phyloP scores from a whole-genome alignment of 2,797 vertebrate genomes.

The Iguana delicatissima region DNA sequence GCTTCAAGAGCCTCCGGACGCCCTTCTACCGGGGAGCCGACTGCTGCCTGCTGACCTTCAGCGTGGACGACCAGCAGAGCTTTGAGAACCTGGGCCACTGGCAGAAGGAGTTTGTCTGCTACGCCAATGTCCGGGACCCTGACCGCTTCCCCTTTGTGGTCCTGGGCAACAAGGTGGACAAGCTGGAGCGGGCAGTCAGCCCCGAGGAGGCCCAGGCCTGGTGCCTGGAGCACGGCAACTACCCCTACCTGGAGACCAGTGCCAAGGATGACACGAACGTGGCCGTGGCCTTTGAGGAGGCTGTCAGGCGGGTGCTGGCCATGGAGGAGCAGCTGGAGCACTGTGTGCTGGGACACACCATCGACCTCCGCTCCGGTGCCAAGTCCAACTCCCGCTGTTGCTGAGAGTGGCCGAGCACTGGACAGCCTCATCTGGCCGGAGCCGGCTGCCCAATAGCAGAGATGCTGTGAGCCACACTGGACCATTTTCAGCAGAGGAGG shows the following conservation, averaged over 20 bases:
- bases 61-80: slow-evolving; percentile 94
- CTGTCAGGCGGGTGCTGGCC: slow-evolving; percentile 92
- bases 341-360: slow-evolving; percentile 89
- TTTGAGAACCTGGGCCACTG: slow-evolving; percentile 96
- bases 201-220: slow-evolving; percentile 91
- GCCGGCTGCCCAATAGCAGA: slow-evolving; percentile 12
- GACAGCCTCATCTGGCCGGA: not conserved
- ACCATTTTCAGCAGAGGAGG: too few species aligned
- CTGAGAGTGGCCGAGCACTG: slow-evolving; percentile 57
- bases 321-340: slow-evolving; percentile 94
- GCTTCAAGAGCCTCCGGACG: slow-evolving; percentile 96
- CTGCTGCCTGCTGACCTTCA: slow-evolving; percentile 97
- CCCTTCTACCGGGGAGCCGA: slow-evolving; percentile 97
- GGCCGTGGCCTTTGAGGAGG: slow-evolving; percentile 94
- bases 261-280: slow-evolving; percentile 99
- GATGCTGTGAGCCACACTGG: too few species aligned
- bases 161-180: slow-evolving; percentile 96
- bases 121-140: slow-evolving; percentile 93
- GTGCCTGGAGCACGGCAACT: slow-evolving; percentile 94
- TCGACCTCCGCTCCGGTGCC: slow-evolving; percentile 92
- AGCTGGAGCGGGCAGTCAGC: slow-evolving; percentile 91
- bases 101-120: slow-evolving; percentile 97
- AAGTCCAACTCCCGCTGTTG: slow-evolving; percentile 90
- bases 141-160: slow-evolving; percentile 96
- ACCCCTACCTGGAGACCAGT: slow-evolving; percentile 97